Conservation (phyloP, 2,113 vertebrate genomes). For the Actinemys pallida region DNA sequence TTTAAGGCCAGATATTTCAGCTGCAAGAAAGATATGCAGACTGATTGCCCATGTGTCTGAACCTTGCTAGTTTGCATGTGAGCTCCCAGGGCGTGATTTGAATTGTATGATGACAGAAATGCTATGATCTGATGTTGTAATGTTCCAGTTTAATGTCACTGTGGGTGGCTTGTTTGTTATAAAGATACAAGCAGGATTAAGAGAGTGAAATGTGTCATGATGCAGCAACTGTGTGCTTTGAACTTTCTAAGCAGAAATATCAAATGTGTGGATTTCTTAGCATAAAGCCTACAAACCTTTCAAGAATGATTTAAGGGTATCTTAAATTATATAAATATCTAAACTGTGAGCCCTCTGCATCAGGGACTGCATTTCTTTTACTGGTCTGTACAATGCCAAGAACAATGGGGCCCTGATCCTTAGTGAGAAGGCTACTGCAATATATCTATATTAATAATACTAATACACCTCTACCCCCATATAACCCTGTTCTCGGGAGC, state of each 20-base stretch:
- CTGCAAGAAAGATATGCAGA: not conserved
- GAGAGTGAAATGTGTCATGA: not conserved
- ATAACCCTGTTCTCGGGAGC: too few relatives aligned
- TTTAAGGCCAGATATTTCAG: conserved; percentile 29
- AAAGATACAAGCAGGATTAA: not conserved
- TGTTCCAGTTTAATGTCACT: not conserved
- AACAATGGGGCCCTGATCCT: not conserved
- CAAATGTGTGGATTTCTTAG: not conserved
- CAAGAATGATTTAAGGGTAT: not conserved
- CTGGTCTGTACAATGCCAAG: not conserved
- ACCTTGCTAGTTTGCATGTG: not conserved
- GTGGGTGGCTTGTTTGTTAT: not conserved
- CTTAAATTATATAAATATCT: not conserved
- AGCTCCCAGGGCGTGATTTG: not conserved
- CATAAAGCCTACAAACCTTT: not conserved
- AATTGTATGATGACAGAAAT: not conserved
- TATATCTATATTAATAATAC: not conserved
- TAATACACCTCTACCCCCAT: not conserved
- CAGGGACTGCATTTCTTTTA: not conserved
- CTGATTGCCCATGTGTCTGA: not conserved
- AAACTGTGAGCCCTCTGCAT: not conserved
- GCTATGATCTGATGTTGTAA: not conserved
- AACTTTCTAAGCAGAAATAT: not conserved
- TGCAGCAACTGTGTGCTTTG: not conserved
- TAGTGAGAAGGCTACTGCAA: not conserved